Evolutionary conservation across 2,888 invertebrate species (phyloP).

Genomic region (Cephus spinipes): DNA sequence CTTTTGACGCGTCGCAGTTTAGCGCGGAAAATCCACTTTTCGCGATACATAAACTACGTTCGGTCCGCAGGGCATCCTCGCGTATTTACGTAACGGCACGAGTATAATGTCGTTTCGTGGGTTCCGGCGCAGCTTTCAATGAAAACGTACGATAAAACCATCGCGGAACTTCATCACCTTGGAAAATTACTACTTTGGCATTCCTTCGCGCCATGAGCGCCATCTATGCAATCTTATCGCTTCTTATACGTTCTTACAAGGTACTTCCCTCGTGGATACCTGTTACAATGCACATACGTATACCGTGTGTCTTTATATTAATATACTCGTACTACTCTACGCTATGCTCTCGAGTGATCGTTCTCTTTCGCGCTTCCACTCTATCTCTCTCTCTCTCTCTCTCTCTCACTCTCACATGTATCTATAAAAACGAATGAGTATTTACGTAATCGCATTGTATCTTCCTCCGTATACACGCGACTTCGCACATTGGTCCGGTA

Average conservation of each 20-base stretch:
- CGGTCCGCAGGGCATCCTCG: background rate
- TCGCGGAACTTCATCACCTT: constrained; percentile 35
- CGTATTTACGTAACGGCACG: background rate
- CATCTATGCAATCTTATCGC: background rate
- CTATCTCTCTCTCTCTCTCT: background rate
- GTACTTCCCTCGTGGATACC: background rate
- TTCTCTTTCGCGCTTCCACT: background rate
- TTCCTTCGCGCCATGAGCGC: constrained; percentile 24
- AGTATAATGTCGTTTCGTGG: no score
- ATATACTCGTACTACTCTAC: background rate
- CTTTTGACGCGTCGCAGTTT: background rate
- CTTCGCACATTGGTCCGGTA: background rate
- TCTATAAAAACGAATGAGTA: background rate
- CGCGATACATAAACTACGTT: background rate
- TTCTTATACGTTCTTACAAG: background rate
- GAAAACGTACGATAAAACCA: constrained; percentile 2
- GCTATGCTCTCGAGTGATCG: background rate
- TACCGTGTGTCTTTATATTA: background rate
- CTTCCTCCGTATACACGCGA: background rate
- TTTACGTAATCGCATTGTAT: background rate
- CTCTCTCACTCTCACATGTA: background rate
- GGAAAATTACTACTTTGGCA: constrained; percentile 38
- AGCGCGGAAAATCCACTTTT: background rate
- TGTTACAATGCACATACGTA: background rate
- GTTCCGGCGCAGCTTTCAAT: background rate